phyloP scores from a whole-genome alignment of 1,140 invertebrate genomes.

The Drosophila auraria region DNA sequence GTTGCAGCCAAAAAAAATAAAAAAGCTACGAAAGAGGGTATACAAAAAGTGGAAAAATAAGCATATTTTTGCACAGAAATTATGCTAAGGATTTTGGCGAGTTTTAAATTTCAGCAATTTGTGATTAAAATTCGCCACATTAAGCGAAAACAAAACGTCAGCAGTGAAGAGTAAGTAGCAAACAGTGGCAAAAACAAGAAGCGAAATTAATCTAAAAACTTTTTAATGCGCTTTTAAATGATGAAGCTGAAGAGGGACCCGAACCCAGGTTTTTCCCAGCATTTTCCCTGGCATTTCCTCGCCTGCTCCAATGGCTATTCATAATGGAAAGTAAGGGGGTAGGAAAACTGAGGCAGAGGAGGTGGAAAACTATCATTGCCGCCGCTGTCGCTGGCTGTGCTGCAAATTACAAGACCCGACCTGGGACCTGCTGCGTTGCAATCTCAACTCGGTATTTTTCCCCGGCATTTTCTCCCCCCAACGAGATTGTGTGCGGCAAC shows the following conservation, averaged over 20 bases:
- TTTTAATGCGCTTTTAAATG: conserved; percentile 85
- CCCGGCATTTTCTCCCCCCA: conserved; percentile 10
- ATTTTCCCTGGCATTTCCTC: conserved; percentile 28
- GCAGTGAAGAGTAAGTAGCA: conserved; percentile 44
- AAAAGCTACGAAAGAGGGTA: neutral
- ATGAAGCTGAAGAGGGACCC: conserved; percentile 64
- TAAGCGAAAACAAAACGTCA: conserved; percentile 64
- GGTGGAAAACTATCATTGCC: conserved; percentile 71
- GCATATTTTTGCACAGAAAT: conserved; percentile 35
- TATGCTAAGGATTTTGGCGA: conserved; percentile 13
- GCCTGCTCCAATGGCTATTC: conserved; percentile 68
- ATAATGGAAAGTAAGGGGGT: conserved; percentile 49
- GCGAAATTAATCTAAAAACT: conserved; percentile 84
- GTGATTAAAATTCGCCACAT: conserved; percentile 56
- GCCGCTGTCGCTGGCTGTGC: conserved; percentile 67
- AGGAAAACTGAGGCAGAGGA: neutral
- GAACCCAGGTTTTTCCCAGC: conserved; percentile 30
- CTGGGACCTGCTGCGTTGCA: conserved; percentile 65
- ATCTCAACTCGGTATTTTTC: conserved; percentile 27
- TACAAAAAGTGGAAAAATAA: neutral
- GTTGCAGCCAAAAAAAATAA: conserved; percentile 2
- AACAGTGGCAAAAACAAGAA: conserved; percentile 41
- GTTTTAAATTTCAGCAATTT: conserved; percentile 68
- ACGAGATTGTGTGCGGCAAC: conserved; percentile 69
- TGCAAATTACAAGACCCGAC: conserved; percentile 79